Percentiles rank a stretch among this genome's conserved stretches.
These are phyloP conservation scores for Nebria salina DNA, from an alignment of 2,888 invertebrate genomes.

Conservation along the genomic window DNA sequence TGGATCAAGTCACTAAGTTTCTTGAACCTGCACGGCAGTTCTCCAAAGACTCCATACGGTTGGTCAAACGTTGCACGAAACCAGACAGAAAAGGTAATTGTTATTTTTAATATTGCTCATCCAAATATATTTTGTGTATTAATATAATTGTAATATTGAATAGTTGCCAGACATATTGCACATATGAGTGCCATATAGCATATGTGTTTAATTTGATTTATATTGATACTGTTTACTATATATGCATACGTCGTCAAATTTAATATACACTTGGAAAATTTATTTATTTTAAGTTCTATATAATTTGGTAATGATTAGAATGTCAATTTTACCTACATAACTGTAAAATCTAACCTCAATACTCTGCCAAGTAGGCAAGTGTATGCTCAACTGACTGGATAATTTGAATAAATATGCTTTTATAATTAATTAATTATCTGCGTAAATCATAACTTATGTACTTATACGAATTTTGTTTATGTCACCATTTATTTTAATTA, in stretches of 20 bases:
- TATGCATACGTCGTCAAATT: neutral
- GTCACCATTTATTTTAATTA: too few relatives aligned
- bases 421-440: too few relatives aligned
- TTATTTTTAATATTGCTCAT: neutral
- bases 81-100: conserved; percentile 94
- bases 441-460: too few relatives aligned
- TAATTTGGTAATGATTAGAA: neutral
- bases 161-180: neutral
- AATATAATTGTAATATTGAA: neutral
- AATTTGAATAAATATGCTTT: too few relatives aligned
- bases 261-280: neutral
- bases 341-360: neutral
- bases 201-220: neutral
- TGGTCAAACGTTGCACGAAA: conserved; percentile 99
- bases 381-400: too few relatives aligned
- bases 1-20: conserved; percentile 97
- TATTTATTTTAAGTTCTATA: neutral
- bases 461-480: too few relatives aligned
- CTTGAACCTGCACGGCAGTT: conserved; percentile 96
- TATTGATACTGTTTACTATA: neutral
- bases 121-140: neutral
- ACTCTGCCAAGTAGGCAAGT: neutral
- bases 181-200: neutral
- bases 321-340: neutral
- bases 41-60: conserved; percentile 96